Evolutionary conservation across 2,797 vertebrate genomes (phyloP).

Genomic region (Leontopithecus rosalia): DNA sequence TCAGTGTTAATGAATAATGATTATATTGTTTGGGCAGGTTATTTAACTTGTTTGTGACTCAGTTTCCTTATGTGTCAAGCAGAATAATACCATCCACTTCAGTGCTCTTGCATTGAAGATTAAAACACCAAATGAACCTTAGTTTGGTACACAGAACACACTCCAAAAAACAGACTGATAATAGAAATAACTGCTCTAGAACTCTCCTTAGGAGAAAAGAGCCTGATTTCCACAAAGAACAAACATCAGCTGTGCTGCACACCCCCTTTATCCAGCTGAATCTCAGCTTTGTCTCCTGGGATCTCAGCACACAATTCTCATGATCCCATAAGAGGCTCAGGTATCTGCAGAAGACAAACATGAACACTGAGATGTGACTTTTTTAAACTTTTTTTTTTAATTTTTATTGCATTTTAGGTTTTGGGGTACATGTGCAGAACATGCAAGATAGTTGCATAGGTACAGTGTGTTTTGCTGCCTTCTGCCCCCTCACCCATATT

Average conservation of each 20-base stretch:
- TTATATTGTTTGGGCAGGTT: background rate
- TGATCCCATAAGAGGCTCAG: background rate
- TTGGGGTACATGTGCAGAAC: too few species aligned
- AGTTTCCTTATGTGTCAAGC: background rate
- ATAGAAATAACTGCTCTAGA: background rate
- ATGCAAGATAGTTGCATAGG: too few species aligned
- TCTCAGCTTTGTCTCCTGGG: background rate
- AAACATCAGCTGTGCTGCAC: background rate
- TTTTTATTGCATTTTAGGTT: too few species aligned
- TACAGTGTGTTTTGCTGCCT: too few species aligned
- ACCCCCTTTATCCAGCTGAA: background rate
- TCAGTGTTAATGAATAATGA: background rate
- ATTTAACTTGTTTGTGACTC: background rate
- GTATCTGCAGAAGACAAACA: background rate
- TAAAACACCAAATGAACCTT: background rate
- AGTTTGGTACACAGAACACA: background rate
- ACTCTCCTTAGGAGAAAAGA: background rate
- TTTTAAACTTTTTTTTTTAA: background rate
- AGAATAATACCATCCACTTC: background rate
- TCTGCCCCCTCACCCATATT: too few species aligned
- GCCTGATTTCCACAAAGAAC: background rate
- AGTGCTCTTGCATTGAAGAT: background rate
- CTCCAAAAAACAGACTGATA: background rate
- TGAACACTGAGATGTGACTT: background rate
- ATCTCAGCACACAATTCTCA: background rate